Evolutionary conservation across 2,113 vertebrate genomes (phyloP).

Genomic region (Oplegnathus fasciatus): DNA sequence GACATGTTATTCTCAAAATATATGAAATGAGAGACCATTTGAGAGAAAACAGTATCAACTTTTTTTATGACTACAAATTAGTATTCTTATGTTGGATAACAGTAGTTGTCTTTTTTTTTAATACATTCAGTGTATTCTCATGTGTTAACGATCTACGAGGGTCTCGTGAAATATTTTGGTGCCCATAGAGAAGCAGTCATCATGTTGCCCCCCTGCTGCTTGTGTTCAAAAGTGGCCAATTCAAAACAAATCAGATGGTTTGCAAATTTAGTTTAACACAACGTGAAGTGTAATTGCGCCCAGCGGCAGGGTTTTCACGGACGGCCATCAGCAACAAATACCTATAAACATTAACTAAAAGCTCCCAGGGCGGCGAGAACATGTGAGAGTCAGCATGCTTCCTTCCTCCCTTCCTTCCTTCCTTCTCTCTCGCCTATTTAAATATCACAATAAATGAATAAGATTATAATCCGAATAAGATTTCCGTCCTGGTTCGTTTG

Average conservation of each 20-base stretch:
- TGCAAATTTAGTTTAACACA: slow-evolving; percentile 42
- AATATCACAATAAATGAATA: too few relatives aligned
- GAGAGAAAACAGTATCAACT: background rate
- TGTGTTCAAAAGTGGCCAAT: slow-evolving; percentile 46
- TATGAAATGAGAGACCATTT: slow-evolving; percentile 38
- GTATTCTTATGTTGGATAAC: background rate
- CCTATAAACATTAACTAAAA: slow-evolving; percentile 27
- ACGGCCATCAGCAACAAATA: slow-evolving; percentile 34
- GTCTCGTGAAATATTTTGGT: background rate
- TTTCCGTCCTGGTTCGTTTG: background rate
- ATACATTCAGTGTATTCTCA: background rate
- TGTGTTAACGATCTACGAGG: background rate
- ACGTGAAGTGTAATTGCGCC: slow-evolving; percentile 58
- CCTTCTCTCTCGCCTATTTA: background rate
- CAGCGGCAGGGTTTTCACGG: slow-evolving; percentile 33
- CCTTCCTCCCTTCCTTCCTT: background rate
- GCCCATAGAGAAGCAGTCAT: slow-evolving; percentile 1
- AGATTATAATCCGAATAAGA: background rate
- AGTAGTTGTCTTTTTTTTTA: slow-evolving; percentile 2
- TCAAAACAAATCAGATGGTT: slow-evolving; percentile 49
- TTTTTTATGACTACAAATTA: slow-evolving; percentile 14
- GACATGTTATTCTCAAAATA: slow-evolving; percentile 5
- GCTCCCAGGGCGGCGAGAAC: background rate
- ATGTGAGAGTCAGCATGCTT: background rate
- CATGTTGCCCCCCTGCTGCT: slow-evolving; percentile 44